Evolutionary conservation across 30 jellyfish, hydroid and myxozoan genomes (phyloP).

Genomic region (Pseudorhiza aurosa): DNA sequence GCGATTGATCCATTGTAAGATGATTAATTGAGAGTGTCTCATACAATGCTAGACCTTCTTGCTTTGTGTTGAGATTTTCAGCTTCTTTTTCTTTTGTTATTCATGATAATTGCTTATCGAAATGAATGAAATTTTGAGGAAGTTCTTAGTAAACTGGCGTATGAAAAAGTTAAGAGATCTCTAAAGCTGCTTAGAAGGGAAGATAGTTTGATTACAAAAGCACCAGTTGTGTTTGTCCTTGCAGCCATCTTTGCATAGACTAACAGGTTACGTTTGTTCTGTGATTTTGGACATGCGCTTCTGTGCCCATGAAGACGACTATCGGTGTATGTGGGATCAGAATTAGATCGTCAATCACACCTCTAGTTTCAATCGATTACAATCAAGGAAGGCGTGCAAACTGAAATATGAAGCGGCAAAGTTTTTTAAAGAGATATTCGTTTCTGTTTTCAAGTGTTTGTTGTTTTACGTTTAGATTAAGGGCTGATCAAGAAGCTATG

Average conservation of each 20-base stretch:
- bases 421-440: conserved; percentile 11
- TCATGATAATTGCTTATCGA: too few relatives aligned
- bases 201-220: not conserved
- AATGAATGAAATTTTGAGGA: not conserved
- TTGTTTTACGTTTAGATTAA: conserved; percentile 49
- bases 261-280: not conserved
- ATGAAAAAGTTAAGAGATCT: not conserved
- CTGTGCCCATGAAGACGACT: not conserved
- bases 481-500: conserved; percentile 25
- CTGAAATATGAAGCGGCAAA: not conserved
- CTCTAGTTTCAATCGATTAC: not conserved
- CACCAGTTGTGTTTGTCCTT: conserved; percentile 1
- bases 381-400: not conserved
- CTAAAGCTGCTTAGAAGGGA: not conserved
- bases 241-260: not conserved
- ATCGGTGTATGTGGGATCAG: not conserved
- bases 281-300: too few relatives aligned
- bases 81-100: too few relatives aligned
- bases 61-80: too few relatives aligned
- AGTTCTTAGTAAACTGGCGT: not conserved
- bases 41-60: too few relatives aligned
- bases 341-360: not conserved
- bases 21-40: too few relatives aligned
- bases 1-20: too few relatives aligned
- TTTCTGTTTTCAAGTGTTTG: conserved; percentile 46